Evolutionary conservation across 1,140 invertebrate genomes (phyloP).

Genomic region (Venustaconcha ellipsiformis): DNA sequence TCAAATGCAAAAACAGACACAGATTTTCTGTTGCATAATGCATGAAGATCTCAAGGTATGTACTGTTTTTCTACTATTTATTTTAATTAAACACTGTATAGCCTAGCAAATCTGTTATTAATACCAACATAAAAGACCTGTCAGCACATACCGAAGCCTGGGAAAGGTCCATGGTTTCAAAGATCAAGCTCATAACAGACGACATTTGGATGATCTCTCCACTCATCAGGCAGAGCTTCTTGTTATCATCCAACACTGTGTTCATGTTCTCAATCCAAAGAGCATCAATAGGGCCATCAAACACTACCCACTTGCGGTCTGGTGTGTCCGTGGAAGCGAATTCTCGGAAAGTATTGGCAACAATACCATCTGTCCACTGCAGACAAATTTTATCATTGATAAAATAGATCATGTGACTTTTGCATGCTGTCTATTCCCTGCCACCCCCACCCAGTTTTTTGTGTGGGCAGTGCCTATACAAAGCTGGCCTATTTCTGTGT

Average conservation of each 20-base stretch:
- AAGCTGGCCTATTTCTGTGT: too few relatives aligned
- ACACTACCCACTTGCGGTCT: slow-evolving; percentile 70
- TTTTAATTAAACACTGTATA: too few relatives aligned
- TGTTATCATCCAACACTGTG: slow-evolving; percentile 71
- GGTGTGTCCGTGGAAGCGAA: slow-evolving; percentile 66
- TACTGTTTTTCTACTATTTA: too few relatives aligned
- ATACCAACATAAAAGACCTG: background rate
- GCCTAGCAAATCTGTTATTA: too few relatives aligned
- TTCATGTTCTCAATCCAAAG: slow-evolving; percentile 72
- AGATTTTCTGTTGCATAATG: too few relatives aligned
- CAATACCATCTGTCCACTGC: slow-evolving; percentile 73
- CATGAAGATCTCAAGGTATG: too few relatives aligned
- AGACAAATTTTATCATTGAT: slow-evolving; percentile 5
- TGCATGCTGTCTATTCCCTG: too few relatives aligned
- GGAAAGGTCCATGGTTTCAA: slow-evolving; percentile 70
- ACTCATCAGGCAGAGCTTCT: slow-evolving; percentile 71
- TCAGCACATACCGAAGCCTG: slow-evolving; percentile 73
- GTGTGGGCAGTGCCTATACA: too few relatives aligned
- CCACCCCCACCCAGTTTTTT: too few relatives aligned
- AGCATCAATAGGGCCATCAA: slow-evolving; percentile 70
- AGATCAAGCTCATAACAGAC: slow-evolving; percentile 68
- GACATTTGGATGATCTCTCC: slow-evolving; percentile 72
- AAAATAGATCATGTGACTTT: too few relatives aligned
- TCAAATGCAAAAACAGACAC: too few relatives aligned
- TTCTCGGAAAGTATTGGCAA: slow-evolving; percentile 69